Evolutionary conservation across 2,113 vertebrate genomes (phyloP), one percentile per base, ranked within the genome.

Genomic region (Shinisaurus crocodilurus): DNA sequence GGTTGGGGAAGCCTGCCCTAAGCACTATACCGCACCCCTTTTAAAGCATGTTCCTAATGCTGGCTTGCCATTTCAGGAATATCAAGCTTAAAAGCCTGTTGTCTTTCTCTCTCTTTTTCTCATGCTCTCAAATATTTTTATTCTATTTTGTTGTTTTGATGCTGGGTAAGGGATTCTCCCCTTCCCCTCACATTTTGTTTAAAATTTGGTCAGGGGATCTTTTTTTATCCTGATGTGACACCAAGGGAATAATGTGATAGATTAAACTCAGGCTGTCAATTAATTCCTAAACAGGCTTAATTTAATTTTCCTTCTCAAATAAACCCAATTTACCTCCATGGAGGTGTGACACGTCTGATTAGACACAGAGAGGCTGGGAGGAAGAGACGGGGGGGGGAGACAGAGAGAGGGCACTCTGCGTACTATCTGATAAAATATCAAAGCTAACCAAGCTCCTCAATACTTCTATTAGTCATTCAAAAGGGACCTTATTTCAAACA

Each of bases 221-320:
- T 85, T 92, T 85, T 50, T 96, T 93, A 93, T 94, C 90, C 84
- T 67, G 13, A 91, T 91, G 79, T 32, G 89, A 37, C 81, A 94
- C 90, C 94, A 94, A 94, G 76, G 74, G 91, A 81, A 95, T 96
- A 96, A 96, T 95, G 93, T 65, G 93, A 96, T 95, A 96, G 87
- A 97, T 94, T 94, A 96, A 96, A 48, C 90, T 81, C 94, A 92
- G 88, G 94, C 89, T 92, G 86, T 83, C 88, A 94, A 94, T 97
- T 97, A 96, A 94, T 96, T 96, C 91, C 91, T 95, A 93, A 96
- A 93, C 86, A 96, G 88, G 94, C 92, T 94, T 96, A 96, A 97
- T 97, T 97, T 96, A 94, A 96, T 97, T 97, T 97, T 94, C 79
- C 89, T 95, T 96, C 94, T 97, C 93, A 95, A 93, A 95, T 96